phyloP scores from a whole-genome alignment of 2,888 invertebrate genomes.

The Hedya salicella region DNA sequence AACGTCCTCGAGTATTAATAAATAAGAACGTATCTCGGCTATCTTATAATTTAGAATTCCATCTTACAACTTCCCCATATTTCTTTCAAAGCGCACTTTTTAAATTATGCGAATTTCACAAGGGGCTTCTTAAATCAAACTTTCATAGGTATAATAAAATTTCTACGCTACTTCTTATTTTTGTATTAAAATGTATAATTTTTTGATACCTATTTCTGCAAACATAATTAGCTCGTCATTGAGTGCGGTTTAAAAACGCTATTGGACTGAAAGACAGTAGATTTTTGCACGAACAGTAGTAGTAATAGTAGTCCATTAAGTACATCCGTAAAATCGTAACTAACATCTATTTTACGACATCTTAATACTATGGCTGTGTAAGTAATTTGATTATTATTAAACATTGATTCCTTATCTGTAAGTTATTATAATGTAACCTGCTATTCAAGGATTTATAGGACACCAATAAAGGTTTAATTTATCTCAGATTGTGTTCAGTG shows the following conservation, averaged over 20 bases:
- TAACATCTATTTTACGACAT: slow-evolving; percentile 32
- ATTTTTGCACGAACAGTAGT: background rate
- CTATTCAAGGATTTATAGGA: slow-evolving; percentile 31
- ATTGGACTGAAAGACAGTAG: slow-evolving; percentile 2
- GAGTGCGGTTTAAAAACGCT: background rate
- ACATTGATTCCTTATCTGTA: slow-evolving; percentile 31
- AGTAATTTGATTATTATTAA: slow-evolving; percentile 32
- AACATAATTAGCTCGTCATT: background rate
- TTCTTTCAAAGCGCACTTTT: slow-evolving; percentile 27
- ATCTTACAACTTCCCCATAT: slow-evolving; percentile 33
- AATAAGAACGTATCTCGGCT: slow-evolving; percentile 38
- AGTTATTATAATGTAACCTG: slow-evolving; percentile 21
- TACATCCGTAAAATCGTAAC: slow-evolving; percentile 18
- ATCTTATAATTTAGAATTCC: slow-evolving; percentile 47
- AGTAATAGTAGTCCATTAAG: background rate
- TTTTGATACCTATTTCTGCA: background rate
- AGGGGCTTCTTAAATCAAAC: slow-evolving; percentile 8
- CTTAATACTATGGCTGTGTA: slow-evolving; percentile 13
- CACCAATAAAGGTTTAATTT: slow-evolving; percentile 36
- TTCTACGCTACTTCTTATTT: slow-evolving; percentile 1
- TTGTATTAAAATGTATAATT: background rate
- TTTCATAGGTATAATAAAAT: slow-evolving; percentile 9
- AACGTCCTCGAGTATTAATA: slow-evolving; percentile 33
- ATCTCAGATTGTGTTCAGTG: slow-evolving; percentile 35
- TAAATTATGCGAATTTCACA: slow-evolving; percentile 14